Evolutionary conservation across 2,797 vertebrate genomes (phyloP).

Genomic region (Phoxinus dragarum): DNA sequence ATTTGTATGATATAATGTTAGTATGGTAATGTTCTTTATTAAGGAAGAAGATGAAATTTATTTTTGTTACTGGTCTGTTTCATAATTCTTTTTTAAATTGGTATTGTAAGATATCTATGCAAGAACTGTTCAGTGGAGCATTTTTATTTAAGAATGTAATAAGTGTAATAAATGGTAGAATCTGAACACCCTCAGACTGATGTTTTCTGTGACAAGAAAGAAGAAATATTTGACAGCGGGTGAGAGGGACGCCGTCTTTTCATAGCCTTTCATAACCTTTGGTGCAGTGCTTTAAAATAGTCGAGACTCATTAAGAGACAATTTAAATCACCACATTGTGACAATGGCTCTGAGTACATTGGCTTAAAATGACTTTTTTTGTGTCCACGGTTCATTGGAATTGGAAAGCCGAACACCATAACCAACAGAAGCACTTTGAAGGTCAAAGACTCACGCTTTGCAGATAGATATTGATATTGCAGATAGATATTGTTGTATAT

Average conservation of each 20-base stretch:
- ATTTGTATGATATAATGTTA: constrained; percentile 99
- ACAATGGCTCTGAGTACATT: constrained; percentile 56
- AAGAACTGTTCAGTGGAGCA: constrained; percentile 99
- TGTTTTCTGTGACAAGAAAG: constrained; percentile 60
- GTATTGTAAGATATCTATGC: constrained; percentile 99
- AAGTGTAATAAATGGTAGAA: constrained; percentile 99
- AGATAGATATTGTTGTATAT: neutral
- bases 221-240: constrained; percentile 60
- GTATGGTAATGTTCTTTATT: constrained; percentile 99
- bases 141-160: constrained; percentile 99
- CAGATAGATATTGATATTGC: neutral
- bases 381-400: constrained; percentile 61
- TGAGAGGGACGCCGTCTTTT: constrained; percentile 59
- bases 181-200: constrained; percentile 88
- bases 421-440: constrained; percentile 26
- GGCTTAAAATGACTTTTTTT: constrained; percentile 65
- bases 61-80: constrained; percentile 99
- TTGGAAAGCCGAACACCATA: constrained; percentile 63
- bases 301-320: constrained; percentile 44
- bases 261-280: constrained; percentile 48
- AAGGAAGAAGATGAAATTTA: constrained; percentile 99
- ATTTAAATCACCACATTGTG: constrained; percentile 52
- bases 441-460: neutral
- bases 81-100: constrained; percentile 99
- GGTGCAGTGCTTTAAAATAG: constrained; percentile 43